Percentiles rank a stretch among this genome's conserved stretches.
phyloP scores from a whole-genome alignment of 2,113 vertebrate species.

The Urocitellus parryii region DNA sequence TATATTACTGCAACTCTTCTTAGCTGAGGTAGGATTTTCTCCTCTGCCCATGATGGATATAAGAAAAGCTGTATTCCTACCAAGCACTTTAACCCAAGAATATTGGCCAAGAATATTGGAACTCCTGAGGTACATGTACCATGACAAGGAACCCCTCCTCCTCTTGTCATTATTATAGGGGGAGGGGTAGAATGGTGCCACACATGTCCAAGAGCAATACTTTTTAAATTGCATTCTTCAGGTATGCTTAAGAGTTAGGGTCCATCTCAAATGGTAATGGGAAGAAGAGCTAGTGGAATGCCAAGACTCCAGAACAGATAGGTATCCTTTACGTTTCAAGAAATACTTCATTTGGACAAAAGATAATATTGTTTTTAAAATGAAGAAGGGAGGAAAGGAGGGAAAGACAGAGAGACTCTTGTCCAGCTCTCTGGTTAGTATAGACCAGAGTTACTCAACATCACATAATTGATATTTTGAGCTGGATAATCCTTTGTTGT shows the following conservation, averaged over 20 bases:
- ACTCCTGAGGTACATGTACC: not conserved
- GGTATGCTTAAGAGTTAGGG: not conserved
- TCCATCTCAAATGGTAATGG: not conserved
- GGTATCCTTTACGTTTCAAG: not conserved
- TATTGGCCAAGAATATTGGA: not conserved
- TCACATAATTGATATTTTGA: not conserved
- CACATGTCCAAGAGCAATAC: not conserved
- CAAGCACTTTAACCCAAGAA: not conserved
- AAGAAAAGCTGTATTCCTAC: not conserved
- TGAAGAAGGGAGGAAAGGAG: not conserved
- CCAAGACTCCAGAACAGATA: not conserved
- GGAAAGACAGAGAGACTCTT: not conserved
- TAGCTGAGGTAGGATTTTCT: not conserved
- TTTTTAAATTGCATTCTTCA: not conserved
- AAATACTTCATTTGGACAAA: slow-evolving; percentile 4
- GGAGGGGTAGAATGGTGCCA: not conserved
- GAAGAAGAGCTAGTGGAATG: not conserved
- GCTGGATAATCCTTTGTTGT: not conserved
- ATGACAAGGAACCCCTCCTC: not conserved
- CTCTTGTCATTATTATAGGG: not conserved
- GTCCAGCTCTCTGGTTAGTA: not conserved
- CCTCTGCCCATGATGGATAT: not conserved
- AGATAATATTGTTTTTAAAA: not conserved
- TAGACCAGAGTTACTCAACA: not conserved
- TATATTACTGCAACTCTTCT: not conserved